Evolutionary conservation across 2,888 invertebrate species (phyloP), one percentile per base, ranked within the genome.

Genomic region (Panzeria rudis): DNA sequence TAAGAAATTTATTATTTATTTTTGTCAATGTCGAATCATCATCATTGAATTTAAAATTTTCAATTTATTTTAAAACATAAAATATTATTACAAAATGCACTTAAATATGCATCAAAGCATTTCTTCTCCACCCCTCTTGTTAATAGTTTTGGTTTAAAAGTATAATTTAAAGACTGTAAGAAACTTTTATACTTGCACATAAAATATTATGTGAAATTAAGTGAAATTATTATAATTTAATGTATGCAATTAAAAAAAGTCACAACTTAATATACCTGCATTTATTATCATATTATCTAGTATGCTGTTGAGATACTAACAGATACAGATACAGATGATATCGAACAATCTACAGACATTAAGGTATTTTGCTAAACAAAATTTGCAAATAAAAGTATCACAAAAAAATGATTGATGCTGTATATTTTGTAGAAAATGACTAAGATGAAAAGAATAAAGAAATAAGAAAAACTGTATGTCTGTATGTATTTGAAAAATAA

Each of bases 361-460:
- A 25, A 41, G 62, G 13, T 41, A 25, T 4, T 29, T 64, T 35
- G 25, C 13, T 41, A 56, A 54, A 54, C 4, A 23, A 25, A 41
- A 66, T 50, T 41, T 35, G 5, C 2, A 2, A 54, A 35, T 44
- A 35, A 23, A 11, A 38, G 41, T 3, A n/a, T 23, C 20, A 35
- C 6, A 64, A 0, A 54, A 32, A 41, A n/a, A 64, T 79, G 64
- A 72, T 64, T 72, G 64, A 79, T 79, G 54, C 56, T 25, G 5
- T 50, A 47, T 25, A 66, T 71, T 41, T 23, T 32, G 5, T 54
- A 44, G 8, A 23, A 68, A 68, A 61, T 76, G 66, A 76, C 76
- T 47, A 76, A 76, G n/a, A 56, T 23, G 29, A 32, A 32, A 32
- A 8, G n/a, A 56, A n/a, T 32, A 52, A 29, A 29, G n/a, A 61